Conservation (phyloP, 2,797 vertebrate species). For the Yasuhikotakia modesta region DNA sequence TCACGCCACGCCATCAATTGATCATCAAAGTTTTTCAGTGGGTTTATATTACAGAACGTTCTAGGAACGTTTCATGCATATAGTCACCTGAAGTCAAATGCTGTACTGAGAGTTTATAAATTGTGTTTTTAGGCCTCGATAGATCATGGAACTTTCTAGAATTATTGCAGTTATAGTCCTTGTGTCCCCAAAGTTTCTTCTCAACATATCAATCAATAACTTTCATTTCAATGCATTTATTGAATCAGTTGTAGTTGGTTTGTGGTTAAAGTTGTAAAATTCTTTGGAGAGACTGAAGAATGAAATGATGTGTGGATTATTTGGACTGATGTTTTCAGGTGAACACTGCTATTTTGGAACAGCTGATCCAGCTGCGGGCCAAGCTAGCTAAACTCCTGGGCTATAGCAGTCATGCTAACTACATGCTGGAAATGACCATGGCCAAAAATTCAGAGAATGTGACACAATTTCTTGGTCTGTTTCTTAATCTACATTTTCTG, state of each 20-base stretch:
- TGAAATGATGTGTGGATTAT: background rate
- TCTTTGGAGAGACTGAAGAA: background rate
- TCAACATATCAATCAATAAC: no score
- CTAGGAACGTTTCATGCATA: no score
- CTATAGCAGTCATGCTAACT: slow-evolving; percentile 87
- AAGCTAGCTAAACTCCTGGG: slow-evolving; percentile 87
- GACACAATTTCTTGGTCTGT: slow-evolving; percentile 74
- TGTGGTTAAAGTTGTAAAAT: background rate
- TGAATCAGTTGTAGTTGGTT: no score
- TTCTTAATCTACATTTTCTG: background rate
- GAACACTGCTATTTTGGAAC: slow-evolving; percentile 87
- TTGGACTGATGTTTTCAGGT: slow-evolving; percentile 72
- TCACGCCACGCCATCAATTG: no score
- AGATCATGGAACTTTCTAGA: no score
- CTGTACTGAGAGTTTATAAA: no score
- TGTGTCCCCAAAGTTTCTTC: no score
- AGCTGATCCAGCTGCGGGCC: slow-evolving; percentile 85
- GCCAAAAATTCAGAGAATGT: slow-evolving; percentile 80
- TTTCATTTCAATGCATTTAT: background rate
- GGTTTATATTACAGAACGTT: no score
- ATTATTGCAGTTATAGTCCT: no score
- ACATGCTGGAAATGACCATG: slow-evolving; percentile 93
- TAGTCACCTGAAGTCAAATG: no score
- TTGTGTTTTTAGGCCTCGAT: no score
- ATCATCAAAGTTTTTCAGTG: no score